Conservation (phyloP, 1,140 invertebrate genomes). For the Orius insidiosus region DNA sequence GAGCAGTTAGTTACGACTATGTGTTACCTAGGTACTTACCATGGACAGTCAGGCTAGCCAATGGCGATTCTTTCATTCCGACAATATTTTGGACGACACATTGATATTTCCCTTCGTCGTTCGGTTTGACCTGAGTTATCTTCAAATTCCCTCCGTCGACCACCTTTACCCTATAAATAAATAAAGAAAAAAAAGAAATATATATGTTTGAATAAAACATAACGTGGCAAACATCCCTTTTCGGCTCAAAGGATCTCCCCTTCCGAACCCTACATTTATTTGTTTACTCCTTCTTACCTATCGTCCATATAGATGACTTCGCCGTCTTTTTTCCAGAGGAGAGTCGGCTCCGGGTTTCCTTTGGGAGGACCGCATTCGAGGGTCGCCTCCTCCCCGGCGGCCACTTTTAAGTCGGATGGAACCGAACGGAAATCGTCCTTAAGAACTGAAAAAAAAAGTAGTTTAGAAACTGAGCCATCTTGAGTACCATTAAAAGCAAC, state of each 20-base stretch:
- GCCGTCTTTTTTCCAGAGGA: conserved; percentile 78
- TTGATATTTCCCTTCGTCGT: conserved; percentile 68
- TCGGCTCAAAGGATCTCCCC: too few species aligned
- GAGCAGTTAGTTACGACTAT: too few species aligned
- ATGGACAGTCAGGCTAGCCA: conserved; percentile 63
- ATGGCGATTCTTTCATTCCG: conserved; percentile 56
- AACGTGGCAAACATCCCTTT: not conserved
- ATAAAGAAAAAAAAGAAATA: conserved; percentile 12
- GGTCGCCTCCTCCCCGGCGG: conserved; percentile 74
- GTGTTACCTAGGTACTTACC: conserved; percentile 36
- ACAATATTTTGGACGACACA: conserved; percentile 75
- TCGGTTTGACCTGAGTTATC: conserved; percentile 60
- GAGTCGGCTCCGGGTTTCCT: conserved; percentile 81
- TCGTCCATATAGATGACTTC: conserved; percentile 45
- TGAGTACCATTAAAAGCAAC: too few species aligned
- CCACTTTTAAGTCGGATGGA: conserved; percentile 71
- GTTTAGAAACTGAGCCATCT: too few species aligned
- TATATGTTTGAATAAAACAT: not conserved
- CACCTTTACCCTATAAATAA: conserved; percentile 46
- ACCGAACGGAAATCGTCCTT: conserved; percentile 83
- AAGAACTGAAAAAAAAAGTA: conserved; percentile 27
- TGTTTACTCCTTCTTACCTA: not conserved
- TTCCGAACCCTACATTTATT: not conserved
- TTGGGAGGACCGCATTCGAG: conserved; percentile 85
- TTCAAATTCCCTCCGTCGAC: conserved; percentile 64